Conservation (phyloP, 1,140 invertebrate genomes). For the Drosophila aff. region DNA sequence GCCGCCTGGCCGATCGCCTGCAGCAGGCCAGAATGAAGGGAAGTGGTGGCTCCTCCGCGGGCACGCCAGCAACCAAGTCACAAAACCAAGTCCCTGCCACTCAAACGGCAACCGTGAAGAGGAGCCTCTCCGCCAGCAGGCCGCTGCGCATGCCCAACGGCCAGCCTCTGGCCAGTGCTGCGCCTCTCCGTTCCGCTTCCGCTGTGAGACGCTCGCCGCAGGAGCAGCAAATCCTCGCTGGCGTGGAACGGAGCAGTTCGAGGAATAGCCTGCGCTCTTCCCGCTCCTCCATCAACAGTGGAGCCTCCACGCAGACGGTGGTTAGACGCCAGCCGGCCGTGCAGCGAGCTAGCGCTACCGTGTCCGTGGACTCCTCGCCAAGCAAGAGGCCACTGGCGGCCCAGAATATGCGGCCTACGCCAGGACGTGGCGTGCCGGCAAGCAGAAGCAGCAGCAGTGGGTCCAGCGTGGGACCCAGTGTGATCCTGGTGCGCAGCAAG, state of each 20-base stretch:
- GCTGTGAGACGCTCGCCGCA: constrained; percentile 73
- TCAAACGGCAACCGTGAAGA: constrained; percentile 41
- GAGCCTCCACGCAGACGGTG: constrained; percentile 91
- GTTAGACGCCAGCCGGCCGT: constrained; percentile 88
- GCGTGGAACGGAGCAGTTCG: constrained; percentile 88
- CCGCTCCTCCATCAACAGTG: constrained; percentile 92
- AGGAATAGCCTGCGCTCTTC: constrained; percentile 92
- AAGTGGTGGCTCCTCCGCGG: constrained; percentile 16
- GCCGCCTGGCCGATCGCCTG: constrained; percentile 71
- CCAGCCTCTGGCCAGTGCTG: constrained; percentile 47
- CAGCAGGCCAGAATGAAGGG: constrained; percentile 63
- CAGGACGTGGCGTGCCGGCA: constrained; percentile 87
- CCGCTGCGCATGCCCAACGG: constrained; percentile 74
- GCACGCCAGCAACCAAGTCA: constrained; percentile 45
- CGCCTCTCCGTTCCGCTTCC: constrained; percentile 47
- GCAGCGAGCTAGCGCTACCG: constrained; percentile 64
- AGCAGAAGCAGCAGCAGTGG: constrained; percentile 90
- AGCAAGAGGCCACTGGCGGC: constrained; percentile 75
- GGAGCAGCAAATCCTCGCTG: constrained; percentile 82
- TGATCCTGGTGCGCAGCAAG: constrained; percentile 73
- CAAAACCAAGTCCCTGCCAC: constrained; percentile 57
- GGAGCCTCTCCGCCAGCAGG: constrained; percentile 64
- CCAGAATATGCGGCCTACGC: constrained; percentile 56
- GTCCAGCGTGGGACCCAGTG: constrained; percentile 86
- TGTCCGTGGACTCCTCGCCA: constrained; percentile 78